Evolutionary conservation across 2,888 invertebrate species (phyloP).

Genomic region (Palloptera scutellata): DNA sequence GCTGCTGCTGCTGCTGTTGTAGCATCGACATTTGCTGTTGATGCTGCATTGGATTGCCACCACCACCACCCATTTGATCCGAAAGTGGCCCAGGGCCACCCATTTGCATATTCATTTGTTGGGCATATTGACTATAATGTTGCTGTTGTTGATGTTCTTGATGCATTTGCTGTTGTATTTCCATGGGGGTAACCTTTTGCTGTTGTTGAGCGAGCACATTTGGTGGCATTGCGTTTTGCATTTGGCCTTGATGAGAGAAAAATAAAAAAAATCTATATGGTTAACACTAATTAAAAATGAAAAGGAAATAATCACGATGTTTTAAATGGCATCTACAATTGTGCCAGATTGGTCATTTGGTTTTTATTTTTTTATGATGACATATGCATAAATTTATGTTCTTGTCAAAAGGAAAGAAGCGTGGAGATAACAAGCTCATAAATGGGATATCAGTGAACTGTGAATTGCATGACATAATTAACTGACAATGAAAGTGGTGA

Average conservation of each 20-base stretch:
- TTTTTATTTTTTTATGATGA: no score
- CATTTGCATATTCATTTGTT: conserved; percentile 63
- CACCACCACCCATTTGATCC: conserved; percentile 42
- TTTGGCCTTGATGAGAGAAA: conserved; percentile 35
- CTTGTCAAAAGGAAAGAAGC: no score
- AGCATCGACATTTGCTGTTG: conserved; percentile 48
- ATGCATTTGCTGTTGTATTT: conserved; percentile 76
- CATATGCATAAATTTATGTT: no score
- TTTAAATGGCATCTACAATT: background rate
- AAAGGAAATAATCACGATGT: background rate
- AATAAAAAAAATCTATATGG: background rate
- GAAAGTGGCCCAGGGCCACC: conserved; percentile 41
- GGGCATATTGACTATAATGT: conserved; percentile 71
- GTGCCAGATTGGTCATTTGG: no score
- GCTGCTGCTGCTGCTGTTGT: conserved; percentile 45
- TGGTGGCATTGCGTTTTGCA: conserved; percentile 37
- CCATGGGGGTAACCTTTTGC: conserved; percentile 42
- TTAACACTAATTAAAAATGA: background rate
- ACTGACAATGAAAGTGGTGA: no score
- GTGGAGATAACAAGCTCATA: no score
- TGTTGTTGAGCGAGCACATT: conserved; percentile 48
- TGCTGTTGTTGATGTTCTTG: conserved; percentile 64
- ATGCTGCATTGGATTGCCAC: conserved; percentile 48
- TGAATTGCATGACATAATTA: no score
- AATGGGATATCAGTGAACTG: no score